Percentiles rank a stretch among this genome's conserved stretches.
Conservation (phyloP, 2,888 invertebrate species). For the Pegoplata infirma region DNA sequence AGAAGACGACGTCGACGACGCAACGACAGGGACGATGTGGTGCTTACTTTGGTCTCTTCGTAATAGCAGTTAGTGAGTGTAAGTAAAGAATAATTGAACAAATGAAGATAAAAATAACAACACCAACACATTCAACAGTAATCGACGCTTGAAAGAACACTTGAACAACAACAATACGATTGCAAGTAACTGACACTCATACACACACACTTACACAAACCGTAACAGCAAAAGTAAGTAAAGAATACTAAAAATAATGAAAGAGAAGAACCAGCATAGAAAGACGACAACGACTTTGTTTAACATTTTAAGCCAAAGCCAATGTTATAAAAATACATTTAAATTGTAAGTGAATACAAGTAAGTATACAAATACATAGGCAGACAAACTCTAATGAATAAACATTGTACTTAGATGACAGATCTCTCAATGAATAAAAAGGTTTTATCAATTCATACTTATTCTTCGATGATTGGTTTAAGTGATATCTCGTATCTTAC, state of each 20-base stretch:
- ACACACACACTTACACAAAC: conserved; percentile 1
- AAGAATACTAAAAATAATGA: conserved; percentile 6
- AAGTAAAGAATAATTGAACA: conserved; percentile 43
- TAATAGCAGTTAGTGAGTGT: conserved; percentile 11
- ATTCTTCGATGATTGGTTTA: too few species aligned
- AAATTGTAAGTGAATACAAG: not conserved
- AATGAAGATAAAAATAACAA: conserved; percentile 38
- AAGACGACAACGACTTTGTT: conserved; percentile 32
- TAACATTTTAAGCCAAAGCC: conserved; percentile 40
- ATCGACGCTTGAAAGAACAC: conserved; percentile 52
- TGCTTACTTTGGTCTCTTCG: not conserved
- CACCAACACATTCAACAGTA: not conserved
- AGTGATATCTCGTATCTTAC: too few species aligned
- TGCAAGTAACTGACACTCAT: conserved; percentile 21
- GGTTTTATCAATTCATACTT: not conserved
- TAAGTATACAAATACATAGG: not conserved
- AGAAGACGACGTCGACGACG: not conserved
- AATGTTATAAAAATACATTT: not conserved
- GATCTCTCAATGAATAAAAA: not conserved
- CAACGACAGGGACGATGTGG: not conserved
- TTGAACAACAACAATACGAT: conserved; percentile 18
- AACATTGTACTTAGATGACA: conserved; percentile 11
- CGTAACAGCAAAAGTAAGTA: conserved; percentile 14
- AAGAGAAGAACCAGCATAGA: conserved; percentile 1
- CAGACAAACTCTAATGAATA: not conserved